Percentiles rank a stretch among this genome's conserved stretches.
phyloP scores from a whole-genome alignment of 2,888 invertebrate species.

The Baronia brevicornis region DNA sequence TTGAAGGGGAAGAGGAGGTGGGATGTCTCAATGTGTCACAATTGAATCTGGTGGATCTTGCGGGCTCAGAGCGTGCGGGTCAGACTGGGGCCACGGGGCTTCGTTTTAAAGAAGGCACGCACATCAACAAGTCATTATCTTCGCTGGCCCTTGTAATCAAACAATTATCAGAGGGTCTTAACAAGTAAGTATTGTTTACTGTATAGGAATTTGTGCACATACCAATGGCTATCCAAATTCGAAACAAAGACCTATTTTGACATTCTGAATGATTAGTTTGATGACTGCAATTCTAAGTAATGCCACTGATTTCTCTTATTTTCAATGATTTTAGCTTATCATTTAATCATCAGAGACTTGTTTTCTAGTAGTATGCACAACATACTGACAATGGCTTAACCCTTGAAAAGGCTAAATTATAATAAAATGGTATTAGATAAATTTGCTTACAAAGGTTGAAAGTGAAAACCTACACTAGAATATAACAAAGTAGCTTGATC shows the following conservation, averaged over 20 bases:
- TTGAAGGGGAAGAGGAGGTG: constrained; percentile 72
- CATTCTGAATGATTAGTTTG: too few relatives aligned
- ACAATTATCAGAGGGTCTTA: constrained; percentile 82
- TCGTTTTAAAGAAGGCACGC: constrained; percentile 86
- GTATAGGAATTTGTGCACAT: background rate
- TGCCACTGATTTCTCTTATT: background rate
- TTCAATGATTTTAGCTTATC: background rate
- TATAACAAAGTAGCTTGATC: too few relatives aligned
- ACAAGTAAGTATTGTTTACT: constrained; percentile 37
- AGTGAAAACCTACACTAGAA: too few relatives aligned
- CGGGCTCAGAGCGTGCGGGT: constrained; percentile 89
- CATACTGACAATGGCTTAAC: too few relatives aligned
- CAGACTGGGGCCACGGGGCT: constrained; percentile 87
- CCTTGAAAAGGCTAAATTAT: too few relatives aligned
- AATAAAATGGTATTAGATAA: too few relatives aligned
- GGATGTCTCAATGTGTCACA: constrained; percentile 82
- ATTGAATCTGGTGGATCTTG: constrained; percentile 92
- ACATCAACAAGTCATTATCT: constrained; percentile 87
- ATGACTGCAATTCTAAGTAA: too few relatives aligned
- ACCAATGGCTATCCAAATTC: too few relatives aligned
- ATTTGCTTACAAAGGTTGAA: too few relatives aligned
- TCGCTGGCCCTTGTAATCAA: constrained; percentile 87
- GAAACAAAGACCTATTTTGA: too few relatives aligned
- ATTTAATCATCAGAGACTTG: too few relatives aligned
- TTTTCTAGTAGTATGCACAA: too few relatives aligned